Base-by-base conservation (phyloP, 2,888 invertebrate species). In the Salticus scenicus region DNA sequence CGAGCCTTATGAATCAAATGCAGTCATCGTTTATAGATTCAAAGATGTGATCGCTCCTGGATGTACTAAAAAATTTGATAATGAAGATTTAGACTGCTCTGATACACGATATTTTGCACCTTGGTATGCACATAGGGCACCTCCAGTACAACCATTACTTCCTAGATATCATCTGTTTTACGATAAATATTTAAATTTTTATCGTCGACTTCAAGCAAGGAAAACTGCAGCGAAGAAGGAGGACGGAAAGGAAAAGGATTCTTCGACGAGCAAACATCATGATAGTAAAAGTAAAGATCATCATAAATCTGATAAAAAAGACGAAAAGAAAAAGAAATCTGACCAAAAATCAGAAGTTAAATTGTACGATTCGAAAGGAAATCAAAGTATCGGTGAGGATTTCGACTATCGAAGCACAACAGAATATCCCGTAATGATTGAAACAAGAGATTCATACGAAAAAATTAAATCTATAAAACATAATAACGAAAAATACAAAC, bases 1-100 rank as follows among this genome's bases (percentile, higher is more conserved):
- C 0, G 67, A 67, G 27, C 67, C 67, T 20, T 33, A 33, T 8
- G 33, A 0, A 1, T 0, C 27, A 1, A 33, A 24, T 12, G 12
- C 33, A n/a, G 33, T 67, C 1, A 67, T 67, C n/a, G 67, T 67
- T 31, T 67, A 67, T 33, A 67, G 24, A 33, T 67, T 67, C 12
- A 33, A 8, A 0, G 67, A 67, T 20, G 33, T 67, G n/a, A n/a
- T 33, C 1, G 14, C n/a, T 12, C 67, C 67, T 14, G 67, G 67
- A 8, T 67, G 67, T 12, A n/a, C 67, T 1, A 31, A 67, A 31
- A 20, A 10, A 12, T 12, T 14, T 17, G 27, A 1, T 5, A 28
- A n/a, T 0, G 7, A n/a, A n/a, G 67, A 14, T 30, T 20, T 33
- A 8, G 37, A 24, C 37, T 67, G 67, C 24, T 20, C 67, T n/a